Base-by-base conservation (phyloP, 2,797 vertebrate species). In the Myotis pilosus region DNA sequence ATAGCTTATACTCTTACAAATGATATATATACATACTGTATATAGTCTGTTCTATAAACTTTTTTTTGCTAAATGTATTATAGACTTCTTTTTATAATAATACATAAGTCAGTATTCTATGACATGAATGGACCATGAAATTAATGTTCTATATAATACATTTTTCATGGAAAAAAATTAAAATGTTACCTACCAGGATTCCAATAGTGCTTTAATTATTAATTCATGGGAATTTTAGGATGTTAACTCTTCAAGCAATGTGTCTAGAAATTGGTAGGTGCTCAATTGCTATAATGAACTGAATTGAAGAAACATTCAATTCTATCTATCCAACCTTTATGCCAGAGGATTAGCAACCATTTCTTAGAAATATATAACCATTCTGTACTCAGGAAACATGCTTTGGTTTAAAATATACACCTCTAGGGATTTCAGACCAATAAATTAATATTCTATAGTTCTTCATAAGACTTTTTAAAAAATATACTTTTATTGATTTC, bases 311-410 rank as follows among this genome's bases (percentile, higher is more conserved):
- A 92, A 80, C 7, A 64, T 87, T 87, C 41, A 64, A 28, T 69
- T 47, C 30, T 47, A 64, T 49, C 19, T 69, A 47, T 15, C 53
- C 8, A n/a, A 23, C 28, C 25, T 84, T 92, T 82, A 88, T 53
- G 33, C 64, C 69, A 41, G 38, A 33, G 53, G n/a, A 72, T 79
- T 33, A 66, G 0, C n/a, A 62, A 16, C n/a, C 36, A 28, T 74
- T 88, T 86, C 69, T 91, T 74, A 82, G 74, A 87, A 94, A 92
- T 83, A 82, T 69, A 76, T 92, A 92, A 51, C n/a, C 7, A 64
- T 87, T 75, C 57, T 78, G 11, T 94, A 57, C 64, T 94, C 66
- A 86, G 55, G 64, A 93, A 88, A 74, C 19, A 33, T 53, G 28
- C 55, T 83, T 88, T 15, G 6, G 17, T 80, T 38, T 66, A 55